Conservation (phyloP, 2,113 vertebrate species). For the Andinoacara biseriatus region DNA sequence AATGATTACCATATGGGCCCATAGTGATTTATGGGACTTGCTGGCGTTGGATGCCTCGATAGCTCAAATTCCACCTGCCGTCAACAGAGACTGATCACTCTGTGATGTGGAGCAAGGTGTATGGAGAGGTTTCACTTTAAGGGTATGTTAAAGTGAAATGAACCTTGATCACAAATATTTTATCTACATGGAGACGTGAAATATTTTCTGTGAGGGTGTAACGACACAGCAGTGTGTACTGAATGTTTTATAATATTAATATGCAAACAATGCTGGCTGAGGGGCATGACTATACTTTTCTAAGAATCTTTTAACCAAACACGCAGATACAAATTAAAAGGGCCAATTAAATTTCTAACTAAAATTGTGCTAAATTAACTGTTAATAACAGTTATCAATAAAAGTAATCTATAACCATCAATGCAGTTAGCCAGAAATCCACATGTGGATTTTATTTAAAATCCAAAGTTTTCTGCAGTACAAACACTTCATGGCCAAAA, state of each 20-base stretch:
- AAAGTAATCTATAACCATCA: background rate
- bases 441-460: background rate
- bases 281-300: background rate
- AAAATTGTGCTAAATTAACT: background rate
- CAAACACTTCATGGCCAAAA: background rate
- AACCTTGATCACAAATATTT: background rate
- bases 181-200: background rate
- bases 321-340: background rate
- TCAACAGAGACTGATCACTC: constrained; percentile 8
- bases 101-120: background rate
- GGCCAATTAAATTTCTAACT: background rate
- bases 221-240: background rate
- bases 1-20: constrained; percentile 60
- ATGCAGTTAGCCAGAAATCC: background rate
- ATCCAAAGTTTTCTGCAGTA: background rate
- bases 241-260: background rate
- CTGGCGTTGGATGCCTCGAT: constrained; percentile 16
- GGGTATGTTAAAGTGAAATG: background rate
- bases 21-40: constrained; percentile 51
- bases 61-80: constrained; percentile 36
- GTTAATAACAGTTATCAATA: background rate
- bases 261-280: background rate
- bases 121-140: too few relatives aligned
- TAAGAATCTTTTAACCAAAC: background rate
- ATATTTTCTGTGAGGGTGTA: background rate